These are phyloP conservation scores for Eulimnadia texana DNA, from an alignment of 1,140 invertebrate genomes.

Conservation along the genomic window DNA sequence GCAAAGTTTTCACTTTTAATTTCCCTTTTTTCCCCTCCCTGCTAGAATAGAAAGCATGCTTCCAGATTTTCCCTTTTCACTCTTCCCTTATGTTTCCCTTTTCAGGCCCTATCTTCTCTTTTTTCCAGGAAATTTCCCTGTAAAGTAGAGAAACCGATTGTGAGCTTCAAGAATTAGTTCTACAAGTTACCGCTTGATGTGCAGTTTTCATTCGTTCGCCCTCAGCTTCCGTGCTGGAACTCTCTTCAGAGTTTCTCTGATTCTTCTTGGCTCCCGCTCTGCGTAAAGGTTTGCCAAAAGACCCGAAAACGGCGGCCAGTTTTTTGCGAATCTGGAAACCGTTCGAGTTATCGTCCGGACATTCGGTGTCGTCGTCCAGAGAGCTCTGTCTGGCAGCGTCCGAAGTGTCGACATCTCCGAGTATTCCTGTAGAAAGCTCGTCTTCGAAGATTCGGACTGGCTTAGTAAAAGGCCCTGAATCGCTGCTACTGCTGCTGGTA, in stretches of 20 bases:
- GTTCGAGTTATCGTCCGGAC: slow-evolving; percentile 4
- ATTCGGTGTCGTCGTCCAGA: slow-evolving; percentile 16
- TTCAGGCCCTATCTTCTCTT: too few relatives aligned
- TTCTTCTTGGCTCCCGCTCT: slow-evolving; percentile 7
- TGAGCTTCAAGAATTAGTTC: too few relatives aligned
- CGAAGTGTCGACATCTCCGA: slow-evolving; percentile 24
- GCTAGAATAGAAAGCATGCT: too few relatives aligned
- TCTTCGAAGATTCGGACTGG: slow-evolving; percentile 19
- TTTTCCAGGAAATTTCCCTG: too few relatives aligned
- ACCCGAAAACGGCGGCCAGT: slow-evolving; percentile 12
- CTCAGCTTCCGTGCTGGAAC: slow-evolving; percentile 14
- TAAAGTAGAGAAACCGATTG: too few relatives aligned
- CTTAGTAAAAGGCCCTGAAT: background rate
- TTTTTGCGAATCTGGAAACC: slow-evolving; percentile 4
- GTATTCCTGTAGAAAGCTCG: slow-evolving; percentile 22
- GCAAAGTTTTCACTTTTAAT: too few relatives aligned
- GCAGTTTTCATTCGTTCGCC: too few relatives aligned
- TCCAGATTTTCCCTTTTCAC: too few relatives aligned
- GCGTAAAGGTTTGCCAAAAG: slow-evolving; percentile 5
- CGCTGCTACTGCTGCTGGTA: background rate
- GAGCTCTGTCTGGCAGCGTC: slow-evolving; percentile 20
- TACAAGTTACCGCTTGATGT: too few relatives aligned
- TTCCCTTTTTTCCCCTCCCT: too few relatives aligned
- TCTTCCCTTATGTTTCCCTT: too few relatives aligned
- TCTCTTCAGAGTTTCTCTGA: slow-evolving; percentile 13